A percentile compares a stretch with the other conserved stretches of the same genome.
Conservation (phyloP, 2,888 invertebrate genomes). For the Willowsia nigromaculata region DNA sequence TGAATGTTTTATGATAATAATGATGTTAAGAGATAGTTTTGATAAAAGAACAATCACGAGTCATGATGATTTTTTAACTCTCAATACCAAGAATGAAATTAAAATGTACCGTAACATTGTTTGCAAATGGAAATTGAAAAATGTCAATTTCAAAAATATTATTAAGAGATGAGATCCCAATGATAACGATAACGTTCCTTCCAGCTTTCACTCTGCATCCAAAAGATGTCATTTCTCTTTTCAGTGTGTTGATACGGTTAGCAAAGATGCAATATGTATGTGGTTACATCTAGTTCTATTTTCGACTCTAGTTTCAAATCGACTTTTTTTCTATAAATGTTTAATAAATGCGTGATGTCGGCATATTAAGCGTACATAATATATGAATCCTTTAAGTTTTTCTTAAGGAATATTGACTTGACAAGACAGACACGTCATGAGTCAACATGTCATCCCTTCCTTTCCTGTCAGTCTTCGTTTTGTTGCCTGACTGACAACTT, state of each 20-base stretch:
- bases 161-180: not conserved
- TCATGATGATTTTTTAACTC: no score
- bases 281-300: slow-evolving; percentile 11
- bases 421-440: slow-evolving; percentile 70
- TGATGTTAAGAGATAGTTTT: slow-evolving; percentile 6
- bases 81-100: not conserved
- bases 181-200: not conserved
- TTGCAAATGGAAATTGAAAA: not conserved
- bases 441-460: slow-evolving; percentile 67
- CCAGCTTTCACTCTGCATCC: slow-evolving; percentile 49
- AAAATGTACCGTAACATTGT: not conserved
- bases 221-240: slow-evolving; percentile 74
- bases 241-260: slow-evolving; percentile 23
- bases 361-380: not conserved
- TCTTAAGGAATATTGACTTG: slow-evolving; percentile 62
- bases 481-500: slow-evolving; percentile 54
- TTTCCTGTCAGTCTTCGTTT: slow-evolving; percentile 66
- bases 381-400: slow-evolving; percentile 3
- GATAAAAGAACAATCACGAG: not conserved
- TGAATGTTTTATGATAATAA: slow-evolving; percentile 55
- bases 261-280: not conserved
- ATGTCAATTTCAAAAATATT: not conserved
- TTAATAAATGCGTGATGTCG: not conserved
- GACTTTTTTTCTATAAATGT: not conserved
- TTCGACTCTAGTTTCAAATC: no score